A percentile compares a stretch with the other conserved stretches of the same genome.
These are phyloP conservation scores for Glomeris maerens DNA, from an alignment of 1,140 invertebrate genomes.

Conservation along the genomic window DNA sequence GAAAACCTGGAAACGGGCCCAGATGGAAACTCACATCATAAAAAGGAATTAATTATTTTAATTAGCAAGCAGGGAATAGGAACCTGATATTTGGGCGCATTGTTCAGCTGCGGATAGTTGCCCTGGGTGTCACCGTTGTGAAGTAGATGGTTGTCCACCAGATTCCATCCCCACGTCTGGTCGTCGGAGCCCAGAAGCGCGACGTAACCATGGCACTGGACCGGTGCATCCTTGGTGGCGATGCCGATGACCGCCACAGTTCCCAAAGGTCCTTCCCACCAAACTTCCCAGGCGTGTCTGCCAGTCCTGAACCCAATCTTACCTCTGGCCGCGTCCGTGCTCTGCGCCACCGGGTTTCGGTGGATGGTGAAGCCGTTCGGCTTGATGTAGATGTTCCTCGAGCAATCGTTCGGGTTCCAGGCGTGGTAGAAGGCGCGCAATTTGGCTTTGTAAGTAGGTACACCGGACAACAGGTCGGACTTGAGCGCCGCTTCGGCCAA, in stretches of 20 bases:
- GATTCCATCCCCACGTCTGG: conserved; percentile 98
- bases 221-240: conserved; percentile 80
- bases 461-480: conserved; percentile 76
- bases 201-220: conserved; percentile 84
- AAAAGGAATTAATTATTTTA: too few species aligned
- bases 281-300: conserved; percentile 94
- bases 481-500: conserved; percentile 80
- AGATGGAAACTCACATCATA: too few species aligned
- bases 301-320: conserved; percentile 87
- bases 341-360: conserved; percentile 95
- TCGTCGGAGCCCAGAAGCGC: conserved; percentile 87
- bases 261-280: conserved; percentile 95
- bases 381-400: conserved; percentile 92
- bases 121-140: conserved; percentile 94
- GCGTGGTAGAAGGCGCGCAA: conserved; percentile 85
- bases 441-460: conserved; percentile 85
- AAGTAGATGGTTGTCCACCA: conserved; percentile 91
- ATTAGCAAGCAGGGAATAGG: too few species aligned
- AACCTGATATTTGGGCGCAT: conserved; percentile 97
- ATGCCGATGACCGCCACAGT: conserved; percentile 91
- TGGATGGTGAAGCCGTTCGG: conserved; percentile 94
- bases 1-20: too few species aligned
- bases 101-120: conserved; percentile 88
- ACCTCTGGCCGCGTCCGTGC: conserved; percentile 87
- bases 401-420: conserved; percentile 95